phyloP scores from a whole-genome alignment of 2,797 vertebrate genomes.

The Halcyon smyrnensis region DNA sequence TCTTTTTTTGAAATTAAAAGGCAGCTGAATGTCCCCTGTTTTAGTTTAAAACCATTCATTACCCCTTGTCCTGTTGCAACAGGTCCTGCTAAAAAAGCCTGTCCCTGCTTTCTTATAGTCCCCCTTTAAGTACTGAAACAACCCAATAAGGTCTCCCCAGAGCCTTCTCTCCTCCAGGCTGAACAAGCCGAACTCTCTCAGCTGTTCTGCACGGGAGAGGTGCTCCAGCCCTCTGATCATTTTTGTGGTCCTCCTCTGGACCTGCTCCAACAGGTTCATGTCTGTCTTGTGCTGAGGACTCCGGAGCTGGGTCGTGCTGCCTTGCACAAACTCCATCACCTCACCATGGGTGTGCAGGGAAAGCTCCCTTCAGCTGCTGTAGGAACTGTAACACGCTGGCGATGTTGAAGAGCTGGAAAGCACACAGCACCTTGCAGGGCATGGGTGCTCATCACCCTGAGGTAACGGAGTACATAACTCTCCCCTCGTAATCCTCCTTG shows the following conservation, averaged over 20 bases:
- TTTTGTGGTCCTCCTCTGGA: neutral
- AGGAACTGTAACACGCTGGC: rapidly evolving
- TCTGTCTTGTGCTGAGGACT: neutral
- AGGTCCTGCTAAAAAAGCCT: neutral
- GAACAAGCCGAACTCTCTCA: neutral
- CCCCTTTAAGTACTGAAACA: neutral
- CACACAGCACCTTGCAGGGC: rapidly evolving
- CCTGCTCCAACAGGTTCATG: neutral
- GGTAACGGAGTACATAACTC: neutral
- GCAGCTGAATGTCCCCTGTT: neutral
- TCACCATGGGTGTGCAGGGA: rapidly evolving
- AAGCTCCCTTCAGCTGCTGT: neutral
- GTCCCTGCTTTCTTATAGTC: neutral
- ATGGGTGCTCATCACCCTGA: neutral
- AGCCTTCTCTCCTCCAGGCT: neutral
- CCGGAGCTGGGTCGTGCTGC: neutral
- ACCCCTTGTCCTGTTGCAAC: neutral
- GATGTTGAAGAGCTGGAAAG: neutral
- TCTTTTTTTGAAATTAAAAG: neutral
- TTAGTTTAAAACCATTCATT: neutral
- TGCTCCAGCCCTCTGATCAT: neutral
- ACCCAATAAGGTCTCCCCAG: neutral
- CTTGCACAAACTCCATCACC: neutral
- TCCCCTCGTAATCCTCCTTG: neutral
- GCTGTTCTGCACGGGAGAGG: neutral